Conservation (phyloP, 2,113 vertebrate genomes). For the Hydrolagus affinis region DNA sequence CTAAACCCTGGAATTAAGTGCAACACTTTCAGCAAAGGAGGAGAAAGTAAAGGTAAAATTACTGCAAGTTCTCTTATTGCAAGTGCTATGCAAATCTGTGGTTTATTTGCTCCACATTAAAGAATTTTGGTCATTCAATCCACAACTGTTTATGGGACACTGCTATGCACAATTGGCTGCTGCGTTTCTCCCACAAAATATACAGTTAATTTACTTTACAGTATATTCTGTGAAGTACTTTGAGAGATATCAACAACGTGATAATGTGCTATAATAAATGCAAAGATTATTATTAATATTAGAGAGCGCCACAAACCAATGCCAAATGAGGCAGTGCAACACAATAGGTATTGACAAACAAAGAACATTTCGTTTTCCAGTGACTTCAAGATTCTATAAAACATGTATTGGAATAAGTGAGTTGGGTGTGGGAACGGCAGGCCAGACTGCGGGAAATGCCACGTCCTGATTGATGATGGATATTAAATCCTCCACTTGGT, state of each 20-base stretch:
- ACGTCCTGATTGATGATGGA: constrained; percentile 23
- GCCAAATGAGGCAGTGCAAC: background rate
- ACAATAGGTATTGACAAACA: background rate
- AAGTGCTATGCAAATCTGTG: background rate
- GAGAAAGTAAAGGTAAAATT: background rate
- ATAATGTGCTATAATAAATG: too few species aligned
- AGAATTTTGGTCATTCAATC: background rate
- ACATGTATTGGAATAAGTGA: constrained; percentile 1
- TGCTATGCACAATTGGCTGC: too few species aligned
- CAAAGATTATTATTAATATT: background rate
- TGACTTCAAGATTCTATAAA: background rate
- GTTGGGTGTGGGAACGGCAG: constrained; percentile 22
- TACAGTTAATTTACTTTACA: too few species aligned
- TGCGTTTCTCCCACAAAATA: too few species aligned
- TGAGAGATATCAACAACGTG: too few species aligned
- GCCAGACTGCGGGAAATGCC: constrained; percentile 25
- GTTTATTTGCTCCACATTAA: background rate
- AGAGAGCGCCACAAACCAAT: background rate
- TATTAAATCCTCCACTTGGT: constrained; percentile 12
- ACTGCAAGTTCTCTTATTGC: too few species aligned
- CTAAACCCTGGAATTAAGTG: too few species aligned
- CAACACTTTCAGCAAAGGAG: too few species aligned
- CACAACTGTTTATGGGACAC: too few species aligned
- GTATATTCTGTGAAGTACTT: too few species aligned
- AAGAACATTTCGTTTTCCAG: background rate